A percentile compares a stretch with the other conserved stretches of the same genome.
Evolutionary conservation across 2,797 vertebrate genomes (phyloP).

Genomic region (Gadopsis bispinosus): DNA sequence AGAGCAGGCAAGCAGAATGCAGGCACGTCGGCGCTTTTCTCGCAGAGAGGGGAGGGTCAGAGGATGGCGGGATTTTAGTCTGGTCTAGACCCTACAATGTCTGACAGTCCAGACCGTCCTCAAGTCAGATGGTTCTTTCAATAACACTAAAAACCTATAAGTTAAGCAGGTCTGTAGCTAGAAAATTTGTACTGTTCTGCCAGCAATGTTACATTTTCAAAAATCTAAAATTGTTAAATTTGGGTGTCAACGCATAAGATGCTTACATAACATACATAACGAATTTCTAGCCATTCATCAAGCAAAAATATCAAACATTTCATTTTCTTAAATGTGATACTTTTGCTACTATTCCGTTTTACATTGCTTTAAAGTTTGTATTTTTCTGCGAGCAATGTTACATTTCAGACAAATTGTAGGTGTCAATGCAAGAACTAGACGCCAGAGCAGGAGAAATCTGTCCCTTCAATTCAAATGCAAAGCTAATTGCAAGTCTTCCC

Average conservation of each 20-base stretch:
- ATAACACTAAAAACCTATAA: not conserved
- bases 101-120: constrained; percentile 6
- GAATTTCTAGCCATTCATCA: not conserved
- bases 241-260: not conserved
- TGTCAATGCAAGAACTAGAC: not conserved
- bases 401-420: not conserved
- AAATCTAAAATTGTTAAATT: not conserved
- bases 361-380: not conserved
- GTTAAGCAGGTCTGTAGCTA: not conserved
- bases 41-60: constrained; percentile 27
- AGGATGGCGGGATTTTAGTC: constrained; percentile 43
- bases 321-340: not conserved
- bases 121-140: constrained; percentile 3
- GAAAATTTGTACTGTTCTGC: not conserved
- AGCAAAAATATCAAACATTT: not conserved
- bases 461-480: constrained; percentile 19
- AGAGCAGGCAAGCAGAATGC: constrained; percentile 65
- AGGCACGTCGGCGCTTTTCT: constrained; percentile 44
- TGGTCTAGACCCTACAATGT: constrained; percentile 11
- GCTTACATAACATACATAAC: not conserved
- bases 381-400: not conserved
- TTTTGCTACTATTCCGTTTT: not conserved
- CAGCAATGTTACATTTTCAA: no score
- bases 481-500: constrained; percentile 49
- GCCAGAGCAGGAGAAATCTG: not conserved